Base-by-base conservation (phyloP, 1,140 invertebrate species). In the Aphelenchoides fujianensis region DNA sequence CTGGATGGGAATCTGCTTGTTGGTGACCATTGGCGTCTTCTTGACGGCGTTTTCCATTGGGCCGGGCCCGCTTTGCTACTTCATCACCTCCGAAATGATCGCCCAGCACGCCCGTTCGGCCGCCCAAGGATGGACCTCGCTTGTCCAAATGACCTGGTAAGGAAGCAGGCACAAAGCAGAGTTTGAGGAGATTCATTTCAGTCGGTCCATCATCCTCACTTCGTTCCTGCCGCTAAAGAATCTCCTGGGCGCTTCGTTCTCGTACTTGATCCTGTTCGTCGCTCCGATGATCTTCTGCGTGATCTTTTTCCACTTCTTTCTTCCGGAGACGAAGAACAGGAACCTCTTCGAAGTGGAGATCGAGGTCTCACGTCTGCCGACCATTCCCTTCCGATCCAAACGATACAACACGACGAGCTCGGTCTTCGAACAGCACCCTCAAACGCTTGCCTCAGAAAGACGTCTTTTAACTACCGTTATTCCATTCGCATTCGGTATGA, bases 21-120 rank as follows among this genome's bases (percentile, higher is more conserved):
- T 83, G 16, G 30, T 66, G 35, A 74, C 72, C 16, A 79, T 81
- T 53, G 70, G 76, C 53, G 41, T 82, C 3, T 81, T 81, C 67
- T 73, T 77, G n/a, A 30, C 83, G 36, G 74, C 74, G n/a, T 81
- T 81, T 61, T 67, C 79, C 36, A 71, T 75, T 30, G 79, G 79
- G 1, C 79, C 79, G 16, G 79, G 79, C 16, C 79, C 79, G 30
- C 54, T 81, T 3, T 82, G 74, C 59, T 81, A 73, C 59, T 81
- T 81, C 36, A 78, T 81, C 53, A 78, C 82, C 7, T 64, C 80
- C 12, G 79, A 81, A 68, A 37, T 81, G 55, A 71, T 81, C 35
- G 74, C 70, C 28, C 79, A 83, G 66, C 72, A 75, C n/a, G 78
- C 80, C 19, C 59, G 81, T 36, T 81, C 79, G 37, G 81, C 81